A percentile compares a stretch with the other conserved stretches of the same genome.
Evolutionary conservation across 2,113 vertebrate genomes (phyloP).

Genomic region (Stigmatopora argus): DNA sequence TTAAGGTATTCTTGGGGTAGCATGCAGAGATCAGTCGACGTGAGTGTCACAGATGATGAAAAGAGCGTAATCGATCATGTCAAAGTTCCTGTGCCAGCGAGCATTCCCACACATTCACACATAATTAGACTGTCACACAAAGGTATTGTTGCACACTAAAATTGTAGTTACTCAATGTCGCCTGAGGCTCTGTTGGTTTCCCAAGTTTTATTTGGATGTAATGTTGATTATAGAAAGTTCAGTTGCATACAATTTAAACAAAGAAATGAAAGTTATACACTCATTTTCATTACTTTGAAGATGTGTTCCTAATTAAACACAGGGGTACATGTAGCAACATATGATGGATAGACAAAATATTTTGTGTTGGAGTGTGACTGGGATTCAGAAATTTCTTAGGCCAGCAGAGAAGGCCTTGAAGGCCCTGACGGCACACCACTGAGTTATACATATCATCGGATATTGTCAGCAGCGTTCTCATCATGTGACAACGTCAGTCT

Average conservation of each 20-base stretch:
- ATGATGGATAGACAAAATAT: neutral
- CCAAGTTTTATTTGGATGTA: constrained; percentile 24
- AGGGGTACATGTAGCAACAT: constrained; percentile 17
- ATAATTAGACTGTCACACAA: constrained; percentile 10
- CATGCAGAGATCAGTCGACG: too few species aligned
- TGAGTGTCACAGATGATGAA: constrained; percentile 11
- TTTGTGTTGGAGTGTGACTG: neutral
- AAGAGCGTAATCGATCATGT: neutral
- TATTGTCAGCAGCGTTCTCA: constrained; percentile 15
- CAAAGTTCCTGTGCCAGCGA: neutral
- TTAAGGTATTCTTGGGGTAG: too few species aligned
- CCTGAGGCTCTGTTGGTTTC: constrained; percentile 9
- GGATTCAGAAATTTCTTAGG: too few species aligned
- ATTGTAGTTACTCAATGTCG: neutral
- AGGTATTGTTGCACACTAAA: neutral
- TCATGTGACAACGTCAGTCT: constrained; percentile 26
- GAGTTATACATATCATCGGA: constrained; percentile 34
- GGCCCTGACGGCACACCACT: too few species aligned
- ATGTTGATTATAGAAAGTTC: constrained; percentile 38
- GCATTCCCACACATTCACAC: neutral
- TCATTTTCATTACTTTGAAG: constrained; percentile 20
- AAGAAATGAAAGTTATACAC: neutral
- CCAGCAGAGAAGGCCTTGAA: too few species aligned
- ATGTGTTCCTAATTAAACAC: constrained; percentile 41
- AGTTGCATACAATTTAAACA: constrained; percentile 11